Evolutionary conservation across 2,113 vertebrate species (phyloP), one percentile per base, ranked within the genome.

Genomic region (Tragelaphus scriptus): DNA sequence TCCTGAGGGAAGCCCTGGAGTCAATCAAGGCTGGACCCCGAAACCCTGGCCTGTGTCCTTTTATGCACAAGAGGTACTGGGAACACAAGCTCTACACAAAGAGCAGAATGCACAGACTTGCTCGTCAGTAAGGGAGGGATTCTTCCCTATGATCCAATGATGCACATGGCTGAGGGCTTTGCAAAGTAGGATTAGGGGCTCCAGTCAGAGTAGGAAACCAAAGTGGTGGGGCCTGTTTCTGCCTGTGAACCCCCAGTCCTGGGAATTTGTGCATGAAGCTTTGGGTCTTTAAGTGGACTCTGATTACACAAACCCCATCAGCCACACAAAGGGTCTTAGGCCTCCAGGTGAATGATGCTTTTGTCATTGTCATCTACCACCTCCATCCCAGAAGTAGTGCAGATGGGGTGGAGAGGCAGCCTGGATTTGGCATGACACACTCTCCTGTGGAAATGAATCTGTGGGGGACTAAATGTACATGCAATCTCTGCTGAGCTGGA

Each of bases 261-360:
- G 26, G 25, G 58, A 21, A 49, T 32, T 16, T 16, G 26, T 56
- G 17, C 5, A 1, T 30, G 47, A 40, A 56, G 16, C 40, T 89
- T 71, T 30, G 53, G 23, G 36, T 44, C 68, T 92, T 32, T 15
- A 55, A n/a, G 19, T 30, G 75, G 12, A 55, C 10, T 79, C 75
- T 53, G 61, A 58, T 56, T 77, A 44, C 3, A 10, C 32, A 80
- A 68, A 6, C 5, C 10, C 58, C 2, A 0, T n/a, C 6, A 91
- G 12, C 17, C 13, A 47, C 21, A 51, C 10, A 47, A 58, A 51
- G 14, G 14, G 15, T 32, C 6, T n/a, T 49, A 49, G 51, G 44
- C 6, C 7, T 28, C 61, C 14, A 44, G 28, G 2, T 8, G 13
- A 79, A 49, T 32, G 55, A 59, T 0, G 0, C 58, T 7, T 47